These are phyloP conservation scores for Tipula vernalis DNA, from an alignment of 2,888 invertebrate genomes.

Conservation along the genomic window DNA sequence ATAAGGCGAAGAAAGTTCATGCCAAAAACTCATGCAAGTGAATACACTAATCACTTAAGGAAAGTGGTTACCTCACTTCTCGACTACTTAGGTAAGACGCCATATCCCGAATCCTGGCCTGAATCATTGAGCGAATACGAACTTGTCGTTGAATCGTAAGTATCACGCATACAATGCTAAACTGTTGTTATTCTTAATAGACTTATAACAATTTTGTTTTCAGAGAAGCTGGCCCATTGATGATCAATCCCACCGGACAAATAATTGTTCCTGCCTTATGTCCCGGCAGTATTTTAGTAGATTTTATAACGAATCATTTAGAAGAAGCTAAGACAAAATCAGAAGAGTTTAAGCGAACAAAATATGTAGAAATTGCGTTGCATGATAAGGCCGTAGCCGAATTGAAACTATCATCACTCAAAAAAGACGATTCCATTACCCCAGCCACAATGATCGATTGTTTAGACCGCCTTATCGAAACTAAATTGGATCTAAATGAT, in stretches of 20 bases:
- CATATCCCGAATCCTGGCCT: conserved; percentile 62
- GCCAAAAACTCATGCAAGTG: conserved; percentile 76
- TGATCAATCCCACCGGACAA: conserved; percentile 88
- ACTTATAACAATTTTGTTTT: conserved; percentile 17
- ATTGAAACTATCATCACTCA: conserved; percentile 56
- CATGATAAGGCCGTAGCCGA: conserved; percentile 51
- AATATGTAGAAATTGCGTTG: conserved; percentile 65
- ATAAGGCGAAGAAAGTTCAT: conserved; percentile 81
- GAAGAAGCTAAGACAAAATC: conserved; percentile 59
- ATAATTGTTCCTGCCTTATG: conserved; percentile 86
- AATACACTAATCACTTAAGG: conserved; percentile 72
- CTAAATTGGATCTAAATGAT: conserved; percentile 41
- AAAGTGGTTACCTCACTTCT: conserved; percentile 76
- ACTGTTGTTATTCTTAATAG: not conserved
- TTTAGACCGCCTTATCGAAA: conserved; percentile 52
- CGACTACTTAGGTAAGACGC: conserved; percentile 53
- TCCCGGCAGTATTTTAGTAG: conserved; percentile 72
- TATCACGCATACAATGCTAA: conserved; percentile 19
- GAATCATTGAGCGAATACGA: conserved; percentile 58
- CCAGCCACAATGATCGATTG: conserved; percentile 83
- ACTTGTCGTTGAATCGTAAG: conserved; percentile 81
- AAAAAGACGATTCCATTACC: conserved; percentile 83
- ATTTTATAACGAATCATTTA: conserved; percentile 68
- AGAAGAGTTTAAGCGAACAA: conserved; percentile 55
- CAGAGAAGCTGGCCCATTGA: conserved; percentile 86